Conservation (phyloP, 2,888 invertebrate species). For the Chymomyza caudatula region DNA sequence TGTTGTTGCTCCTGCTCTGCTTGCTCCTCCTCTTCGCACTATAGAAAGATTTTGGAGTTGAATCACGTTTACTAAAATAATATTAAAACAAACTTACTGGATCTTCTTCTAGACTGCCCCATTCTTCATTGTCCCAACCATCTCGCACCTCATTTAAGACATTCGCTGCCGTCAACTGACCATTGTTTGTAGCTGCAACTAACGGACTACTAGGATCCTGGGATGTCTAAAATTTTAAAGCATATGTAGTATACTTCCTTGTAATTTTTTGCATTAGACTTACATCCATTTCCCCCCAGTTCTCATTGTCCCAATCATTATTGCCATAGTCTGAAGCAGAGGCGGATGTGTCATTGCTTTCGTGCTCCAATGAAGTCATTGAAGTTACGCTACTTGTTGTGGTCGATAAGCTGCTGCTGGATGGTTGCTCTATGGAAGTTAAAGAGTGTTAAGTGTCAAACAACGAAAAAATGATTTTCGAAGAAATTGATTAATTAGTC, state of each 20-base stretch:
- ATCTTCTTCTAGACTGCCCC: constrained; percentile 91
- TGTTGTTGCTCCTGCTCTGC: constrained; percentile 75
- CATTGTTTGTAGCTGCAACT: constrained; percentile 75
- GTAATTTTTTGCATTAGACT: constrained; percentile 63
- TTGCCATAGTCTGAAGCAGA: constrained; percentile 90
- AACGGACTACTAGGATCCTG: constrained; percentile 79
- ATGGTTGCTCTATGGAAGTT: constrained; percentile 85
- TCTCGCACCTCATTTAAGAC: constrained; percentile 81
- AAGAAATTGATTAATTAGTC: not conserved
- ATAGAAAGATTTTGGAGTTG: too few species aligned
- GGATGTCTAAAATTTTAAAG: constrained; percentile 73
- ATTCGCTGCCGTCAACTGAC: constrained; percentile 79
- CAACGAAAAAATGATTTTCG: constrained; percentile 13
- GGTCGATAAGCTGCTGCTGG: constrained; percentile 92
- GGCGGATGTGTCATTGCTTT: constrained; percentile 85
- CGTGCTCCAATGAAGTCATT: constrained; percentile 91
- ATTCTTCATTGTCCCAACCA: constrained; percentile 92
- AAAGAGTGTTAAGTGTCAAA: constrained; percentile 1
- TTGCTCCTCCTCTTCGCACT: constrained; percentile 77
- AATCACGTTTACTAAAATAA: not conserved
- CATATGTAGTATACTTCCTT: not conserved
- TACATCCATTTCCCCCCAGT: constrained; percentile 95
- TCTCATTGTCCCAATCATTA: constrained; percentile 89
- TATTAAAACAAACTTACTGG: constrained; percentile 80
- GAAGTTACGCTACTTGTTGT: constrained; percentile 93